Conservation (phyloP, 2,888 invertebrate species). For the Oscheius sp. region DNA sequence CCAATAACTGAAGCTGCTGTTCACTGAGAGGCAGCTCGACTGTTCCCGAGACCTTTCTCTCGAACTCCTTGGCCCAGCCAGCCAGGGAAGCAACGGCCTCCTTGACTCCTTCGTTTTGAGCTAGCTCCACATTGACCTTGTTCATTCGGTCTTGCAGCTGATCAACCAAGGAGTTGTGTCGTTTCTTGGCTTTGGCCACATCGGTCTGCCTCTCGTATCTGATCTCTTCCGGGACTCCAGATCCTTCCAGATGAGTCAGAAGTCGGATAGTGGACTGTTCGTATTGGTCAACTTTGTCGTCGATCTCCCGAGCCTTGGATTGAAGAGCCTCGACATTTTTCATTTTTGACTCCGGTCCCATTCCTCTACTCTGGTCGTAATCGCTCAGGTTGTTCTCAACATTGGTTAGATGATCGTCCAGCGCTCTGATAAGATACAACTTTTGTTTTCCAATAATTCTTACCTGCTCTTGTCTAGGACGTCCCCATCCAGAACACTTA, state of each 20-base stretch:
- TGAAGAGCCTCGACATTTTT: conserved; percentile 27
- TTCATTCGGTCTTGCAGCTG: conserved; percentile 53
- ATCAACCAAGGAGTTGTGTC: conserved; percentile 50
- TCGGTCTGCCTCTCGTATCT: conserved; percentile 43
- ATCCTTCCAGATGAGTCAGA: conserved; percentile 52
- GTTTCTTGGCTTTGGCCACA: conserved; percentile 40
- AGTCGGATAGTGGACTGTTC: conserved; percentile 48
- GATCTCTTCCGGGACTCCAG: conserved; percentile 45
- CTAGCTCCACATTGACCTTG: conserved; percentile 47
- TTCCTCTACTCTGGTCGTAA: conserved; percentile 21
- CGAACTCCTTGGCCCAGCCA: conserved; percentile 45
- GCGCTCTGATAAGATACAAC: neutral
- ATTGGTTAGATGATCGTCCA: conserved; percentile 32
- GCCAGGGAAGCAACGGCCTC: conserved; percentile 47
- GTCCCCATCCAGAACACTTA: conserved; percentile 53
- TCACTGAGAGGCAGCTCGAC: conserved; percentile 52
- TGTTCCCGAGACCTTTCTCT: conserved; percentile 38
- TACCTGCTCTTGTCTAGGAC: conserved; percentile 37
- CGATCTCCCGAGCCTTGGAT: conserved; percentile 23
- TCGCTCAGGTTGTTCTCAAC: conserved; percentile 25
- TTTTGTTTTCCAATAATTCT: no score
- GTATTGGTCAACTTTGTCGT: conserved; percentile 51
- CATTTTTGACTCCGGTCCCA: conserved; percentile 7
- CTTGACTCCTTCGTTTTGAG: conserved; percentile 56
- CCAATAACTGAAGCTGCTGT: conserved; percentile 40